These are phyloP conservation scores for Silurus meridionalis DNA, from an alignment of 2,113 vertebrate genomes.

Conservation along the genomic window DNA sequence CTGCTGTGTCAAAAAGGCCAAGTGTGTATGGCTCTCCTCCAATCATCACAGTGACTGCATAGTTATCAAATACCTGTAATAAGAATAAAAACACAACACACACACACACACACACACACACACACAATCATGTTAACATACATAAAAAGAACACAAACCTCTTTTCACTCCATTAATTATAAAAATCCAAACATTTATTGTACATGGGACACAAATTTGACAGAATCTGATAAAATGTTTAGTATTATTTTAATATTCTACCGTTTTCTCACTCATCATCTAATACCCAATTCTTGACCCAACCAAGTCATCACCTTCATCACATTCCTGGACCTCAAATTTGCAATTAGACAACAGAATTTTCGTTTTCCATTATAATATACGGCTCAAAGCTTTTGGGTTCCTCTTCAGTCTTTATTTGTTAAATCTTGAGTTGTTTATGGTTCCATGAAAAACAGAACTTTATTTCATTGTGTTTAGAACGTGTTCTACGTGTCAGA, in stretches of 20 bases:
- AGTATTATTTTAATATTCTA: neutral
- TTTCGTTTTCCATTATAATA: too few relatives aligned
- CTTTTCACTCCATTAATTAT: neutral
- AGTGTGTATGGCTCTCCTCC: slow-evolving; percentile 95
- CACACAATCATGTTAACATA: neutral
- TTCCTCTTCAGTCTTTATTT: too few relatives aligned
- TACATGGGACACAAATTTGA: neutral
- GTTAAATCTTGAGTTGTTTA: too few relatives aligned
- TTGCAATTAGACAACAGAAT: too few relatives aligned
- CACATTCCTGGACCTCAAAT: too few relatives aligned
- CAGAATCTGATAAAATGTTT: neutral
- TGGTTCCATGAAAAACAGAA: too few relatives aligned
- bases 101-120: neutral
- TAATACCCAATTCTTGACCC: neutral
- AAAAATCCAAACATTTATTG: neutral
- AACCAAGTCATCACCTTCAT: too few relatives aligned
- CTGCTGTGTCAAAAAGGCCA: slow-evolving; percentile 88
- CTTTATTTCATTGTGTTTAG: too few relatives aligned
- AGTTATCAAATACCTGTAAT: slow-evolving; percentile 83
- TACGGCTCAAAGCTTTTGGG: too few relatives aligned
- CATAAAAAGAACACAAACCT: neutral
- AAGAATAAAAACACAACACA: neutral
- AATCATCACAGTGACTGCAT: slow-evolving; percentile 98
- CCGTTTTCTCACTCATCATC: neutral
- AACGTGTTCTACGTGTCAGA: too few relatives aligned